Conservation (phyloP, 1,140 invertebrate genomes). For the Matsumurasca onukii region DNA sequence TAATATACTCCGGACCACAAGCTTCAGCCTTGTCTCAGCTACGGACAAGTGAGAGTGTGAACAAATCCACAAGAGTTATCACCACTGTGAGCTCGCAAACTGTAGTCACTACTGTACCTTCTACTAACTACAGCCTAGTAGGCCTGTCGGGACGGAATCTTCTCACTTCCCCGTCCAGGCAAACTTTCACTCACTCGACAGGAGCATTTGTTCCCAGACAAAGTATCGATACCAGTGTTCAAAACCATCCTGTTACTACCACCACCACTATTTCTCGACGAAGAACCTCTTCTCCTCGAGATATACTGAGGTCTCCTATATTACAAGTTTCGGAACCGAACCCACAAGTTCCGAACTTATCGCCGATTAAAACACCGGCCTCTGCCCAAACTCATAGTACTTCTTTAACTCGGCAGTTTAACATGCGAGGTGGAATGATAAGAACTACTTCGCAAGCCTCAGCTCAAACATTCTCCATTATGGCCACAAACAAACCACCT, state of each 20-base stretch:
- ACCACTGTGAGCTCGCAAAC: neutral
- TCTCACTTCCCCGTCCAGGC: neutral
- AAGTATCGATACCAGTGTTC: neutral
- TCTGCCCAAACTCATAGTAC: neutral
- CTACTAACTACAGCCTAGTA: neutral
- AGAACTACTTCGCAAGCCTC: neutral
- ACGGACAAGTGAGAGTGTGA: neutral
- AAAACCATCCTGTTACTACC: neutral
- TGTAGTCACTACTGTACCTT: neutral
- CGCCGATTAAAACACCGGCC: constrained; percentile 13
- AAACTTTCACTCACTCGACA: neutral
- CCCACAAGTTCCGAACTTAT: constrained; percentile 4
- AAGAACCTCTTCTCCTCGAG: constrained; percentile 16
- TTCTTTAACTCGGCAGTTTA: neutral
- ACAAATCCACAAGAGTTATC: no score
- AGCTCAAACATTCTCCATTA: neutral
- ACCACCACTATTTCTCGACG: neutral
- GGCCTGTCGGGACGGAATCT: neutral
- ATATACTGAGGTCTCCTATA: neutral
- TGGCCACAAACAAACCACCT: constrained; percentile 2
- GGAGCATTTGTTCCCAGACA: neutral
- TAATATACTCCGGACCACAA: neutral
- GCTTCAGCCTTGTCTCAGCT: neutral
- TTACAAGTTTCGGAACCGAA: constrained; percentile 12
- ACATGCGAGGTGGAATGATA: neutral